These are phyloP conservation scores for Rhinophrynus dorsalis DNA, from an alignment of 2,797 vertebrate genomes.

Conservation along the genomic window DNA sequence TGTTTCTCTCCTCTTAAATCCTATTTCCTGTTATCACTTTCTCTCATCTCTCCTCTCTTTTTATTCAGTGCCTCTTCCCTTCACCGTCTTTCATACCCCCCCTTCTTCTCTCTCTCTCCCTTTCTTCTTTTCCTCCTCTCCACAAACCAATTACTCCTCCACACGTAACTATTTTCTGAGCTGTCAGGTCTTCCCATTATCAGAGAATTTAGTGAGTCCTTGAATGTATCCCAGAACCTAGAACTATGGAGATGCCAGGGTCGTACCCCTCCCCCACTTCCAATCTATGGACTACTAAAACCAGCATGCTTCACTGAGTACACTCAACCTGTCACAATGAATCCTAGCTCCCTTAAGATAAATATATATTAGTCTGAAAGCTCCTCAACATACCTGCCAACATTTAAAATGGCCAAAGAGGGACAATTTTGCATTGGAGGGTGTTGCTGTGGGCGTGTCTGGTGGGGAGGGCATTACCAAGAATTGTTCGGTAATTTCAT, in stretches of 20 bases:
- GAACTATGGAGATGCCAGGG: slow-evolving; percentile 17
- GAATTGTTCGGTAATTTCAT: too few species aligned
- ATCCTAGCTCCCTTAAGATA: too few species aligned
- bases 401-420: too few species aligned
- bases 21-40: neutral
- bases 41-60: neutral
- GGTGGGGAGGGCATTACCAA: too few species aligned
- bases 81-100: slow-evolving; percentile 6
- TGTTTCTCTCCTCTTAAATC: neutral
- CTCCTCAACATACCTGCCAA: too few species aligned
- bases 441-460: too few species aligned
- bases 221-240: slow-evolving; percentile 19
- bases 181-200: slow-evolving; percentile 47
- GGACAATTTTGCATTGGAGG: too few species aligned
- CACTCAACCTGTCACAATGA: neutral
- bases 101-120: neutral
- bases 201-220: slow-evolving; percentile 47
- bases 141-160: slow-evolving; percentile 49
- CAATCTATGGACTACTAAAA: neutral
- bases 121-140: slow-evolving; percentile 19
- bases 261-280: neutral
- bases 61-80: neutral
- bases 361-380: neutral
- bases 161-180: slow-evolving; percentile 46
- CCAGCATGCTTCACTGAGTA: neutral